These are phyloP conservation scores for Temnothorax unifasciatus DNA, from an alignment of 2,888 invertebrate species.

Conservation along the genomic window DNA sequence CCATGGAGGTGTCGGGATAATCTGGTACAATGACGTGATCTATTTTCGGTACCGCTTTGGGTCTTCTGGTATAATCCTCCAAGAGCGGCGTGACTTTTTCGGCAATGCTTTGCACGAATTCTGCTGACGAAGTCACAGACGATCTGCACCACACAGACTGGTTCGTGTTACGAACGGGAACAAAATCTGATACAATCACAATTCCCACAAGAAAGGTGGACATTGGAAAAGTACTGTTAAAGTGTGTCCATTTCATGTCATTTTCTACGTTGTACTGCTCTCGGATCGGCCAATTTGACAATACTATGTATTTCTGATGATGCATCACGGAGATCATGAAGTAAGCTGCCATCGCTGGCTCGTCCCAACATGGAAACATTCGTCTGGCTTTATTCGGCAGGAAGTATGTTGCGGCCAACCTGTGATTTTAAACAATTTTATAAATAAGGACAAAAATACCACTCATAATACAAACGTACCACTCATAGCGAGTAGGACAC, in stretches of 20 bases:
- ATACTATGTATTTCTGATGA: conserved; percentile 84
- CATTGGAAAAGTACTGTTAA: conserved; percentile 12
- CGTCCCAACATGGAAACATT: conserved; percentile 93
- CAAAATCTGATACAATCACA: background rate
- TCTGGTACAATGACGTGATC: conserved; percentile 22
- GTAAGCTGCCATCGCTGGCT: conserved; percentile 90
- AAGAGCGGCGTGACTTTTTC: background rate
- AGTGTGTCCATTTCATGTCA: background rate
- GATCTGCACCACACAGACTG: conserved; percentile 24
- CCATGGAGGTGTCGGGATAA: background rate
- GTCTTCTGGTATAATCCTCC: background rate
- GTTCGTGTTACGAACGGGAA: background rate
- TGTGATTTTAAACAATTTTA: background rate
- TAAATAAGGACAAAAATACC: background rate
- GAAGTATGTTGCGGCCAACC: conserved; percentile 90
- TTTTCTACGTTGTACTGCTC: background rate
- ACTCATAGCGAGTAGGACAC: too few species aligned
- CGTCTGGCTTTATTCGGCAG: conserved; percentile 90
- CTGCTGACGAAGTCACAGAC: background rate
- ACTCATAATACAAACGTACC: too few species aligned
- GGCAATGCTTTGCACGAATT: background rate
- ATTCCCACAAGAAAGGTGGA: conserved; percentile 20
- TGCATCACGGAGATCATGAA: conserved; percentile 90
- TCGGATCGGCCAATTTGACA: conserved; percentile 81
- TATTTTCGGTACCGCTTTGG: background rate